These are phyloP conservation scores for Gasterosteus nipponicus DNA, from an alignment of 2,113 vertebrate genomes.

Conservation along the genomic window DNA sequence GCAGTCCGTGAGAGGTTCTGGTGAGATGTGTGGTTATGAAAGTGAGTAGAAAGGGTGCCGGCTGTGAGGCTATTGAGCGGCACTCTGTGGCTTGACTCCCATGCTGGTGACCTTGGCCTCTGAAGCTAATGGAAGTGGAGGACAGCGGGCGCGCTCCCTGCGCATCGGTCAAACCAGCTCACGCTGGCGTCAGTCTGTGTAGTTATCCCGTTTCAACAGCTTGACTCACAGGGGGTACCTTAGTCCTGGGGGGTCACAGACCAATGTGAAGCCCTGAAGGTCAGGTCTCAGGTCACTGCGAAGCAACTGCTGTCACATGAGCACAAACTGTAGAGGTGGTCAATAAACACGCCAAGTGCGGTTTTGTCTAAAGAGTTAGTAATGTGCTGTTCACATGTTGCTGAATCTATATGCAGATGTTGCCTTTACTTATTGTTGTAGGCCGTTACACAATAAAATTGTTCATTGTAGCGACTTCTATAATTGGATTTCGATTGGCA, in stretches of 20 bases:
- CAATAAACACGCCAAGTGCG: neutral
- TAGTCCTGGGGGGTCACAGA: neutral
- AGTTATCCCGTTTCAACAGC: constrained; percentile 3
- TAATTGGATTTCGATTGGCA: constrained; percentile 80
- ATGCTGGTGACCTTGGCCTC: constrained; percentile 78
- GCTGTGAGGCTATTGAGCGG: constrained; percentile 64
- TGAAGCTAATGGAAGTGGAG: constrained; percentile 79
- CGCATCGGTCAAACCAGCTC: constrained; percentile 24
- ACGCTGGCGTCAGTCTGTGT: neutral
- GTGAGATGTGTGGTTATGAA: constrained; percentile 60
- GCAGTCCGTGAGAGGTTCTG: constrained; percentile 29
- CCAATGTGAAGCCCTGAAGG: neutral
- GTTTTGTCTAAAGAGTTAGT: neutral
- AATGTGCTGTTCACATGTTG: neutral
- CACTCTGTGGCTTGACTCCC: constrained; percentile 47
- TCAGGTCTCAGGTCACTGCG: constrained; percentile 24
- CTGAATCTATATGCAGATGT: neutral
- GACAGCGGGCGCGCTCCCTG: constrained; percentile 46
- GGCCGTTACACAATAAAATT: constrained; percentile 17
- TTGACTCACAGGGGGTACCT: neutral
- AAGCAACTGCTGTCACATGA: neutral
- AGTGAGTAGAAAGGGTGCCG: constrained; percentile 24
- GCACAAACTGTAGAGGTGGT: neutral
- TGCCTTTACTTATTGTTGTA: neutral
- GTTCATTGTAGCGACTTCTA: constrained; percentile 46